Conservation (phyloP, 2,797 vertebrate species). For the Cryptoblepharus egeriae region DNA sequence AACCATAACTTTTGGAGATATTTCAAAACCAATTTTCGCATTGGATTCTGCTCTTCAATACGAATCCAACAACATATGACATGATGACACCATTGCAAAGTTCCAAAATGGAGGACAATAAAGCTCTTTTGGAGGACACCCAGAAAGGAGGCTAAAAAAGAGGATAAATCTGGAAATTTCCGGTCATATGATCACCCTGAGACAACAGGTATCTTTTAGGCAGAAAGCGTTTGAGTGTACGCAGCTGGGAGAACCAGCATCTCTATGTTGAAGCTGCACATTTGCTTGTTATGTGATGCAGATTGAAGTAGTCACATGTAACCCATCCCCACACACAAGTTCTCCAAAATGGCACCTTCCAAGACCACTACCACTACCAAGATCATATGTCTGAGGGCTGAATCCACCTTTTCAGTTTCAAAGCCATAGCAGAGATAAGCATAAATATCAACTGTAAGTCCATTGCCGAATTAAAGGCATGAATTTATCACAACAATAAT, state of each 20-base stretch:
- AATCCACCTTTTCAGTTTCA: no score
- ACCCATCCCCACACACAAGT: neutral
- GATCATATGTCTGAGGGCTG: neutral
- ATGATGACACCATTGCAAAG: no score
- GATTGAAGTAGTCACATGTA: neutral
- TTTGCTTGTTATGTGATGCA: neutral
- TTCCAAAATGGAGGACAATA: no score
- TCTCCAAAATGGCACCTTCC: neutral
- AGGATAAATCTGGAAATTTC: no score
- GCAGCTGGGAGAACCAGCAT: neutral
- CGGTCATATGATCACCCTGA: no score
- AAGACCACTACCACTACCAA: neutral
- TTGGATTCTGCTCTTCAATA: no score
- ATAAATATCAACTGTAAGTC: neutral
- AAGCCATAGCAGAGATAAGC: neutral
- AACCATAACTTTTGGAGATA: no score
- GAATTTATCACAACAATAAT: neutral
- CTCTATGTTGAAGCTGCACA: neutral
- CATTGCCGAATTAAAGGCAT: neutral
- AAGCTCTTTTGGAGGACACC: no score
- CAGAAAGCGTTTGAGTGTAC: neutral
- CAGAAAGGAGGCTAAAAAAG: no score
- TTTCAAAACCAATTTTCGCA: no score
- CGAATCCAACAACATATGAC: no score
- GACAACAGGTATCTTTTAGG: no score